phyloP scores from a whole-genome alignment of 2,113 vertebrate genomes.

The Nothobranchius furzeri region DNA sequence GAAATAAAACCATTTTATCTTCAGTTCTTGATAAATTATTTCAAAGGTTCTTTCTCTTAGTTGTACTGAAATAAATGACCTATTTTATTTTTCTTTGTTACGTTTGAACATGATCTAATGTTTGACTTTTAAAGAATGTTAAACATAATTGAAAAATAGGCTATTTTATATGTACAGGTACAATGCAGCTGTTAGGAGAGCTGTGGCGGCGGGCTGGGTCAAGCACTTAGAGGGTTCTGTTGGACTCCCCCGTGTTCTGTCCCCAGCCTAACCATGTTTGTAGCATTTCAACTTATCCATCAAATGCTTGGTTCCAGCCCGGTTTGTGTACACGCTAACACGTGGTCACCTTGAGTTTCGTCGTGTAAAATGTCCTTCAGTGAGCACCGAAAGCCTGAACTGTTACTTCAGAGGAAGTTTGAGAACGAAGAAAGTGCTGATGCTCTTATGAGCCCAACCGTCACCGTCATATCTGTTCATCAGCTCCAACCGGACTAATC shows the following conservation, averaged over 20 bases:
- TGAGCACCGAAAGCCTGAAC: slow-evolving; percentile 38
- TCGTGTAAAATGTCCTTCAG: slow-evolving; percentile 43
- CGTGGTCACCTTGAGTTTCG: slow-evolving; percentile 47
- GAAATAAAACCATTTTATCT: slow-evolving; percentile 77
- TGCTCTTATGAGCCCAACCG: slow-evolving; percentile 50
- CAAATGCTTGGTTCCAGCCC: slow-evolving; percentile 45
- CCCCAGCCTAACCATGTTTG: slow-evolving; percentile 23
- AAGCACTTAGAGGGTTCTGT: slow-evolving; percentile 50
- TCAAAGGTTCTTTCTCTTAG: slow-evolving; percentile 75
- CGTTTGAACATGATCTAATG: slow-evolving; percentile 72
- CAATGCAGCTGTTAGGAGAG: slow-evolving; percentile 68
- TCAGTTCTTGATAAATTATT: slow-evolving; percentile 78
- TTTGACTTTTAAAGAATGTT: slow-evolving; percentile 77
- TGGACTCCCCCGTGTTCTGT: slow-evolving; percentile 41
- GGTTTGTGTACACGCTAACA: slow-evolving; percentile 63
- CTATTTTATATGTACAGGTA: slow-evolving; percentile 81
- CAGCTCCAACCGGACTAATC: slow-evolving; percentile 60
- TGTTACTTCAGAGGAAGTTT: slow-evolving; percentile 16
- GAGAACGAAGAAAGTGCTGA: slow-evolving; percentile 14
- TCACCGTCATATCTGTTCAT: slow-evolving; percentile 64
- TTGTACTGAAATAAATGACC: slow-evolving; percentile 81
- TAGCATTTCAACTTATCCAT: slow-evolving; percentile 41
- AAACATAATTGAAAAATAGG: slow-evolving; percentile 83
- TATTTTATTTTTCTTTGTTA: slow-evolving; percentile 63
- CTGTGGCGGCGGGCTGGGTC: slow-evolving; percentile 59